Conservation (phyloP, 2,888 invertebrate genomes). For the Harpalus rubripes region DNA sequence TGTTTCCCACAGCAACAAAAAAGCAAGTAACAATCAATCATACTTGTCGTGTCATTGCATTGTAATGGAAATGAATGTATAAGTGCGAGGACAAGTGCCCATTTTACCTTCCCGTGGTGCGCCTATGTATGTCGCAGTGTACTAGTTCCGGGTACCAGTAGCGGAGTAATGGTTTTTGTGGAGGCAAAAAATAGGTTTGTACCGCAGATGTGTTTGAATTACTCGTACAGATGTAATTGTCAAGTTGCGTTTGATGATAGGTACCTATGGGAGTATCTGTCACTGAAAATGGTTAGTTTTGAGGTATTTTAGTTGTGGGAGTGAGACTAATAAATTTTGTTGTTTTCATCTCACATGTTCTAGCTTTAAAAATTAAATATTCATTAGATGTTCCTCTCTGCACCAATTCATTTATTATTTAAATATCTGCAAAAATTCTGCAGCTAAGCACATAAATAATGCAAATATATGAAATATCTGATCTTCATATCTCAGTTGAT, state of each 20-base stretch:
- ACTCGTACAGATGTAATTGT: background rate
- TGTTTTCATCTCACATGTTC: background rate
- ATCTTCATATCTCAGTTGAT: too few species aligned
- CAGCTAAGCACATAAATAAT: background rate
- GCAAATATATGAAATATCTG: too few species aligned
- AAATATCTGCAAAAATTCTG: background rate
- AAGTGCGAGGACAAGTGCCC: conserved; percentile 12
- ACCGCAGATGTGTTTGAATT: conserved; percentile 8
- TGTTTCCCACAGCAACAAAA: conserved; percentile 31
- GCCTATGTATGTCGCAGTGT: conserved; percentile 27
- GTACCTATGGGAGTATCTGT: background rate
- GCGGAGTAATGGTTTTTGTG: conserved; percentile 11
- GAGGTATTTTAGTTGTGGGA: too few species aligned
- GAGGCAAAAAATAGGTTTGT: background rate
- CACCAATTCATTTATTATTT: background rate
- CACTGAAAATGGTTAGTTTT: background rate
- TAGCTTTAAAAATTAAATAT: background rate
- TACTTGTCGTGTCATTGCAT: conserved; percentile 27
- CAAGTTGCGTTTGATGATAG: background rate
- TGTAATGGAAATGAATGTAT: conserved; percentile 33
- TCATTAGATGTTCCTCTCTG: background rate
- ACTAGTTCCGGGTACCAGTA: conserved; percentile 36
- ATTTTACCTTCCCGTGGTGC: background rate
- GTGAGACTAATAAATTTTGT: too few species aligned
- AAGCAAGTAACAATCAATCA: conserved; percentile 36